Conservation (phyloP, 2,888 invertebrate species). For the Pristionchus maxplancki region DNA sequence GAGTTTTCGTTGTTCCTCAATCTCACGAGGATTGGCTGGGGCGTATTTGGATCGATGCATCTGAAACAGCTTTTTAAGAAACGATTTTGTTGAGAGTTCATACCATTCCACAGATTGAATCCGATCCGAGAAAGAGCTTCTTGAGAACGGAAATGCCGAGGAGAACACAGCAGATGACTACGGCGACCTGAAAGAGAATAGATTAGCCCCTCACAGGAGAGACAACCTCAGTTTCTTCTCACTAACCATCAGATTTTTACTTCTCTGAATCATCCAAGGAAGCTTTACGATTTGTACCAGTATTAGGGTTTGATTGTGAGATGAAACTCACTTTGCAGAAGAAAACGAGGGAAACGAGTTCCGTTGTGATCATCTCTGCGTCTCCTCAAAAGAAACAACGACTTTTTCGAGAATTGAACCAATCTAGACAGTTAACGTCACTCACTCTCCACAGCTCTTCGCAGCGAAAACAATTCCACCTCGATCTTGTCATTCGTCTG, state of each 20-base stretch:
- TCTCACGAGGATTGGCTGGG: background rate
- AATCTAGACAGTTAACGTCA: background rate
- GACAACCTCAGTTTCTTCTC: no score
- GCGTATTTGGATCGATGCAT: background rate
- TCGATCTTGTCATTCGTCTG: slow-evolving; percentile 31
- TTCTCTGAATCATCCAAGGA: no score
- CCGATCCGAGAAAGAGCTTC: slow-evolving; percentile 19
- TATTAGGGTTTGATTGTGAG: no score
- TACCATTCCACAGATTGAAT: slow-evolving; percentile 27
- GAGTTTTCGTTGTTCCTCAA: background rate
- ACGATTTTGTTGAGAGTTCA: background rate
- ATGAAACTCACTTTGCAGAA: background rate
- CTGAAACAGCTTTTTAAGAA: background rate
- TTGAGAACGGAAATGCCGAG: slow-evolving; percentile 17
- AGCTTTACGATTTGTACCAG: no score
- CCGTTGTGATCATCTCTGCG: background rate
- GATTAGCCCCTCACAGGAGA: no score
- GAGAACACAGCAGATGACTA: slow-evolving; percentile 20
- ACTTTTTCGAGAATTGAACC: background rate
- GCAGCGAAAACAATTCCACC: background rate
- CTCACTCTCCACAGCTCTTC: slow-evolving; percentile 21
- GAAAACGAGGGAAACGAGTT: slow-evolving; percentile 21
- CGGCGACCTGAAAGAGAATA: background rate
- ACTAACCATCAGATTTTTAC: no score
- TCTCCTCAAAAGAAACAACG: background rate